Base-by-base conservation (phyloP, 92 coral and sea anemone species). In the Diadumene lineata region DNA sequence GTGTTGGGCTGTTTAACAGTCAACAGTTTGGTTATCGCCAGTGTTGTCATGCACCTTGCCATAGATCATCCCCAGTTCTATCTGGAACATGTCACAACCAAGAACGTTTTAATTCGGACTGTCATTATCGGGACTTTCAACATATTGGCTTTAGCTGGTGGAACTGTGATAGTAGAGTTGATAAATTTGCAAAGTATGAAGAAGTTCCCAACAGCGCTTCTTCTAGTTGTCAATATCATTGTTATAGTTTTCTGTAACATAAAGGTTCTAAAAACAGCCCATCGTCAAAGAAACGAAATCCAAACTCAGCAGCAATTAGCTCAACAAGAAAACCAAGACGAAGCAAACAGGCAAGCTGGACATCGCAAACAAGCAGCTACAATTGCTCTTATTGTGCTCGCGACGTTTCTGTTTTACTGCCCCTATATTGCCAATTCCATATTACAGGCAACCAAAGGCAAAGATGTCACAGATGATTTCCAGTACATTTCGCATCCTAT, bases 271-370 rank as follows among this genome's bases (percentile, higher is more conserved):
- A 23, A 24, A 15, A 69, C 74, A 26, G 60, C 74, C 60, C 28
- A 29, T 27, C 74, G 74, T 0, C 74, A 69, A 69, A 26, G 58
- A 19, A 69, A 17, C 10, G 74, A 60, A 26, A 69, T 69, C 28
- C 17, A 31, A 31, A 57, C 73, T 0, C 32, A 19, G 24, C 31
- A 16, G 33, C 10, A 64, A 7, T 16, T 1, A 19, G 23, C 10
- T 11, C 23, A 43, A 27, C 56, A 38, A 19, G 58, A 53, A 53
- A 34, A 31, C 31, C 43, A 64, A 16, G 56, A 24, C 4, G 46
- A 64, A 64, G 27, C 22, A 31, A 19, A 38, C 17, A 25, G 1
- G n/a, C 26, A 31, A 22, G 19, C 13, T 18, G 13, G 44, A 46
- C 56, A 43, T 9, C 44, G 7, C 73, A 68, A 68, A 32, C 29